Base-by-base conservation (phyloP, 2,113 vertebrate species). In the Spea multiplicata region DNA sequence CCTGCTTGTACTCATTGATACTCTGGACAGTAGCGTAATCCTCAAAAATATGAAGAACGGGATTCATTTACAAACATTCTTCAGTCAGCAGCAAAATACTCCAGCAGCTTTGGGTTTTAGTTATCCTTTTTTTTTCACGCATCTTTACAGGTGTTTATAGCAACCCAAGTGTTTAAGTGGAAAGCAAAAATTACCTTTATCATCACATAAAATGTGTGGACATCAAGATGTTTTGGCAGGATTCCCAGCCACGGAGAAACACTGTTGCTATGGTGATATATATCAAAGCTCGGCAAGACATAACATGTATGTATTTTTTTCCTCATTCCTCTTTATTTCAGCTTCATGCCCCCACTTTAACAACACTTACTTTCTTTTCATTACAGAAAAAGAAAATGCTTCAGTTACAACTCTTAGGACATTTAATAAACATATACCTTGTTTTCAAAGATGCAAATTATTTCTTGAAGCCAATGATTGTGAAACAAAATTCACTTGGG, bases 141-240 rank as follows among this genome's bases (percentile, higher is more conserved):
- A 73, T 79, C 77, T 79, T 80, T 68, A 48, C 65, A 74, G 78
- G 78, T 80, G 78, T 73, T 80, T 66, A 59, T 80, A 80, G n/a
- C 71, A 73, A 53, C 71, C 65, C 59, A n/a, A 80, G 44, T 67
- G 71, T 71, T 80, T 80, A 80, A 80, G 70, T 80, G 78, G 78
- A 80, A 74, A 80, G 78, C 64, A 74, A 59, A 80, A 80, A 80
- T 74, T 80, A 74, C 71, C 78, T 80, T 80, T 80, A 80, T 80
- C 78, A 80, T 80, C 78, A 74, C 78, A 80, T 74, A 80, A 80
- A 80, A 80, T 47, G 71, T 80, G 78, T 68, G 71, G 71, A 80
- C 78, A 73, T 79, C 70, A 80, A 80, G 78, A 68, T 80, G 64
- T 73, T 80, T 80, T 80, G 78, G 78, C 78, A 65, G 78, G 46